Conservation (phyloP, 2,888 invertebrate genomes). For the Harpalus rufipes region DNA sequence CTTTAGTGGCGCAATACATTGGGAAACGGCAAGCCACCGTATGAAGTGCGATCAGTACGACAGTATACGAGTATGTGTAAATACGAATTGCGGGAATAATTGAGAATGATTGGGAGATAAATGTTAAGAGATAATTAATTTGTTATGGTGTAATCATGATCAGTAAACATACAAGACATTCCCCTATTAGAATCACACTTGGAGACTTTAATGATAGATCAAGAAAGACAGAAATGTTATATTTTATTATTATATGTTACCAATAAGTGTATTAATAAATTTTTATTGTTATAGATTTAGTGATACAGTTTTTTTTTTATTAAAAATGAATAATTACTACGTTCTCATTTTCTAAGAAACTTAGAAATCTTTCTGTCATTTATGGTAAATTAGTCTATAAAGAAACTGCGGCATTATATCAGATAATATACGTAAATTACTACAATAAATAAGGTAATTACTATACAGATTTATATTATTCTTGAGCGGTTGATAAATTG, state of each 20-base stretch:
- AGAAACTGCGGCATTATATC: slow-evolving; percentile 4
- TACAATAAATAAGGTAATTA: slow-evolving; percentile 23
- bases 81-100: background rate
- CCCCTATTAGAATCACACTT: background rate
- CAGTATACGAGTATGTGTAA: slow-evolving; percentile 8
- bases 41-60: background rate
- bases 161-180: background rate
- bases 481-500: slow-evolving; percentile 21
- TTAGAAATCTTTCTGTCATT: slow-evolving; percentile 8
- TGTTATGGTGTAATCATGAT: background rate
- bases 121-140: background rate
- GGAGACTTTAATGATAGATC: background rate
- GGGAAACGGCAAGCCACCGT: slow-evolving; percentile 55
- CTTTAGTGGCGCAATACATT: slow-evolving; percentile 72
- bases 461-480: slow-evolving; percentile 1
- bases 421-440: slow-evolving; percentile 9
- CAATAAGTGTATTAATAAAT: background rate
- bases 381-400: background rate
- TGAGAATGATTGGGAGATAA: background rate
- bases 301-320: background rate
- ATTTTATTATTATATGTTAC: background rate
- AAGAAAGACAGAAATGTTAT: background rate
- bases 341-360: slow-evolving; percentile 2
- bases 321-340: background rate
- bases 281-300: background rate